Percentiles rank a stretch among this genome's conserved stretches.
Conservation (phyloP, 2,888 invertebrate species). For the Physocephala rufipes region DNA sequence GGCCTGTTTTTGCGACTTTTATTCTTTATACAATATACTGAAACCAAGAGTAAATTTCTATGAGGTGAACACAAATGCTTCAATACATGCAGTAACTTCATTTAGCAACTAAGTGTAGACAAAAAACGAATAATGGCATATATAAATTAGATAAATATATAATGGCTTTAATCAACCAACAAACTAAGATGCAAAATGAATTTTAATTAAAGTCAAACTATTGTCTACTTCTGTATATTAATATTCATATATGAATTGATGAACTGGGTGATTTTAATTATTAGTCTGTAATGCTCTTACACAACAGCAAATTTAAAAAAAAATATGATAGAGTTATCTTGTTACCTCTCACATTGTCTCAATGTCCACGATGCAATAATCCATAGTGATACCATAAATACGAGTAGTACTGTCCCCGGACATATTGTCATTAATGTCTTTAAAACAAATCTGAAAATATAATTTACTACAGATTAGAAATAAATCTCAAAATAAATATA, state of each 20-base stretch:
- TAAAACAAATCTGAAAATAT: slow-evolving; percentile 81
- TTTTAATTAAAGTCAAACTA: neutral
- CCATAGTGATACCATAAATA: slow-evolving; percentile 99
- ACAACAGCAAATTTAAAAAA: slow-evolving; percentile 1
- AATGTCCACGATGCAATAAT: slow-evolving; percentile 99
- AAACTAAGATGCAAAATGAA: neutral
- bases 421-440: slow-evolving; percentile 99
- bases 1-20: no score
- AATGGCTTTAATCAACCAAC: neutral
- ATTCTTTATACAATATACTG: no score
- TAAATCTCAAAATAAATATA: no score
- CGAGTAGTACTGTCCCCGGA: slow-evolving; percentile 95
- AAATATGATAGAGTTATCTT: slow-evolving; percentile 39
- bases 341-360: slow-evolving; percentile 97
- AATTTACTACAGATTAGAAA: no score
- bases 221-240: neutral
- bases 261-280: neutral
- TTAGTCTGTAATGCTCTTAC: neutral
- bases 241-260: neutral
- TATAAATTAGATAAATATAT: neutral
- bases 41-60: no score
- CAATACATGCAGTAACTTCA: no score
- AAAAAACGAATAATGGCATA: neutral
- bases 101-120: no score
- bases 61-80: no score